Conservation (phyloP, 2,113 vertebrate species). For the Nipponia nippon region DNA sequence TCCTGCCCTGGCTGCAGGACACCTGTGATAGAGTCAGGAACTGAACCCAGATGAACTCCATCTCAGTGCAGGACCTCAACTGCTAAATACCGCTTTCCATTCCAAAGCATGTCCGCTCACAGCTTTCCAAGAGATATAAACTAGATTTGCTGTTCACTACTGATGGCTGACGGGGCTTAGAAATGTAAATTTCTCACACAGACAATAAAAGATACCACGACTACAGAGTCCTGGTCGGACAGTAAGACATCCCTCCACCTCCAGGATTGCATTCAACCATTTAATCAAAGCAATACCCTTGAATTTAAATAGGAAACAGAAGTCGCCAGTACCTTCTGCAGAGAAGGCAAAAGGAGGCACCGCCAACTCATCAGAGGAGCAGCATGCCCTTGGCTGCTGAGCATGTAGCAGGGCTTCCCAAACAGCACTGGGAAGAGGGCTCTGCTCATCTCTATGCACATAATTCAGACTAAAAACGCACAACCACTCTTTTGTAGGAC, state of each 20-base stretch:
- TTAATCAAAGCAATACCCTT: background rate
- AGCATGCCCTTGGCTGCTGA: background rate
- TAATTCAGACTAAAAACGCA: background rate
- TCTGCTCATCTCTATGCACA: slow-evolving; percentile 8
- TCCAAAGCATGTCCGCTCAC: background rate
- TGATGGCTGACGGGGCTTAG: background rate
- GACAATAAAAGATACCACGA: background rate
- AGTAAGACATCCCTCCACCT: background rate
- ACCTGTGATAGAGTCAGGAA: background rate
- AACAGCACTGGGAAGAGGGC: background rate
- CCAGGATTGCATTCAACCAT: background rate
- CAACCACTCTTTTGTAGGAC: background rate
- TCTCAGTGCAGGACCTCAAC: background rate
- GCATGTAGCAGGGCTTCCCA: background rate
- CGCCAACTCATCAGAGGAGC: background rate
- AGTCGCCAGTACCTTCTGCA: background rate
- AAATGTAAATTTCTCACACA: background rate
- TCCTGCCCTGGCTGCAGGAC: background rate
- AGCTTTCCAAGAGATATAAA: background rate
- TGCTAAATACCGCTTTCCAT: background rate
- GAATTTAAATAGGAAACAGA: slow-evolving; percentile 11
- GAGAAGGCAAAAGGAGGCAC: background rate
- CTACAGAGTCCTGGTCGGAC: background rate
- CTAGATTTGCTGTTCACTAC: background rate
- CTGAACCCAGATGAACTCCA: background rate